Base-by-base conservation (phyloP, 2,113 vertebrate species). In the Dryoscopus gambensis region DNA sequence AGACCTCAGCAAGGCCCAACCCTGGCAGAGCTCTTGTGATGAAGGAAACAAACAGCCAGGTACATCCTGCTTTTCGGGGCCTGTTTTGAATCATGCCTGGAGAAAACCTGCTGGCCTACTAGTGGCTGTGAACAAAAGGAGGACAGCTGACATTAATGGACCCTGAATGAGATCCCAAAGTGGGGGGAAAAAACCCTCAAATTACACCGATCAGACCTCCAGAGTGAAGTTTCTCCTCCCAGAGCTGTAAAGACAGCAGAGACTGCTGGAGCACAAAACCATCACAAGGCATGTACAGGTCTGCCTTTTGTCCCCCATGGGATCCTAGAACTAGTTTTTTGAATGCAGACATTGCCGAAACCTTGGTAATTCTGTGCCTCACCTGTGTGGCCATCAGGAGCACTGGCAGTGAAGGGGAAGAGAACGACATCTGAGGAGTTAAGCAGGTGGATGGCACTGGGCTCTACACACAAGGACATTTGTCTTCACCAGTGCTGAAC, bases 141-240 rank as follows among this genome's bases (percentile, higher is more conserved):
- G 27, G 39, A 33, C n/a, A 65, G 15, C 11, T 80, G 42, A 39
- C 20, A 30, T 52, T 80, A 74, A 84, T 0, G 7, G 33, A 70
- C 15, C 33, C 63, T n/a, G 47, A 89, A 73, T 3, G 10, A 77
- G 46, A 65, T 22, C 35, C 75, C 7, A 31, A 60, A 53, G 28
- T 9, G 2, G 22, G 14, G 3, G 5, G 0, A 0, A 2, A 7
- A 10, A 37, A 11, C 22, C 12, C 18, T 10, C 23, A 24, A 35
- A 60, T 27, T 15, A 24, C 7, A 16, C 27, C 50, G 21, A 75
- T 68, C n/a, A 65, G 53, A 63, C 14, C 21, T 84, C 35, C 30
- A 78, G 40, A 84, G 31, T 19, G n/a, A 89, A 78, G 14, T 19
- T 47, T 63, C 64, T 74, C 33, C 14, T 76, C n/a, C 13, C 2